phyloP scores from a whole-genome alignment of 2,113 vertebrate genomes.

The Mionectes macconnelli region DNA sequence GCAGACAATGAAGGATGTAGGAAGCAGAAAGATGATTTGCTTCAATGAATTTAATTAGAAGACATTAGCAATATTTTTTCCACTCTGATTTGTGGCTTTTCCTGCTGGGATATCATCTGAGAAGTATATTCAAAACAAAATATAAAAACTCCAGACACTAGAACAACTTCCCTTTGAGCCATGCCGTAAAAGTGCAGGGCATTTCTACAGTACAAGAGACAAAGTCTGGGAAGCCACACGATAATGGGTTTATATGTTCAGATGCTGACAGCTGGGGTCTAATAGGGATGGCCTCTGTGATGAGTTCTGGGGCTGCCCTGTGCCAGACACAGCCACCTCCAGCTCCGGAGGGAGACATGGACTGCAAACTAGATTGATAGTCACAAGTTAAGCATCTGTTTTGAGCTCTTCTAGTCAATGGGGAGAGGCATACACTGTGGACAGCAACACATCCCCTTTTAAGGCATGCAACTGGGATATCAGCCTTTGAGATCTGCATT shows the following conservation, averaged over 20 bases:
- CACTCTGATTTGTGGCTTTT: not conserved
- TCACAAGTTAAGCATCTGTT: not conserved
- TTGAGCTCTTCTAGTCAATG: not conserved
- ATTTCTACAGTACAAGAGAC: not conserved
- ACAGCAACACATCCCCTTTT: not conserved
- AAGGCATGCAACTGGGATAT: not conserved
- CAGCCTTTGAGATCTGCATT: not conserved
- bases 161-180: not conserved
- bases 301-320: not conserved
- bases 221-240: not conserved
- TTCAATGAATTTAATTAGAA: not conserved
- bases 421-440: not conserved
- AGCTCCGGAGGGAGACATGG: not conserved
- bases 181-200: not conserved
- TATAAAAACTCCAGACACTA: not conserved
- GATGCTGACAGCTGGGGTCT: not conserved
- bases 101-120: not conserved
- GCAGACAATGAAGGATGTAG: not conserved
- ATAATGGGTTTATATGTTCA: not conserved
- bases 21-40: not conserved
- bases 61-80: not conserved
- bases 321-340: not conserved
- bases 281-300: not conserved
- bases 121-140: not conserved
- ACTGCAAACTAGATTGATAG: not conserved